Evolutionary conservation across 64 coral and sea anemone species (phyloP).

Genomic region (Montipora capricornis): DNA sequence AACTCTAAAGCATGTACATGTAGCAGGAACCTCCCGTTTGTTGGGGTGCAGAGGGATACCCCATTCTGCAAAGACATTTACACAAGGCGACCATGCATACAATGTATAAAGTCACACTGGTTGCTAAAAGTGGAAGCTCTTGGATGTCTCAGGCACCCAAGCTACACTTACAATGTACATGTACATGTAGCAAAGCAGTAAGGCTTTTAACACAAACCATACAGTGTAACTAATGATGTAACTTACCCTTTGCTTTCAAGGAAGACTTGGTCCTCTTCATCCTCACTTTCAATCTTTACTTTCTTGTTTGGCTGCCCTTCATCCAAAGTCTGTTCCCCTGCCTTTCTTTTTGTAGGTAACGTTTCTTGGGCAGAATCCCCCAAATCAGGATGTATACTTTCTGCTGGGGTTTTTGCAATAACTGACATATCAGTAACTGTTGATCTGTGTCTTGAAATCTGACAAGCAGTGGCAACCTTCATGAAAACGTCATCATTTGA

Average conservation of each 20-base stretch:
- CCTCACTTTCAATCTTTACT: neutral
- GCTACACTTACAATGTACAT: too few species aligned
- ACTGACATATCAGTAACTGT: neutral
- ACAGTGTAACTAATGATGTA: neutral
- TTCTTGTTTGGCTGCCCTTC: neutral
- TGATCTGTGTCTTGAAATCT: neutral
- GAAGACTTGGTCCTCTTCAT: neutral
- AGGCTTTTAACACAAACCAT: too few species aligned
- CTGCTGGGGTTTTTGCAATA: neutral
- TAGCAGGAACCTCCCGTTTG: too few species aligned
- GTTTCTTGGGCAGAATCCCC: neutral
- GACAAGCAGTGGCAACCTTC: neutral
- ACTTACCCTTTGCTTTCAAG: conserved; percentile 42
- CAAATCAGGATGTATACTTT: neutral
- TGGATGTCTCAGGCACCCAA: too few species aligned
- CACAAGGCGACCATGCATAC: too few species aligned
- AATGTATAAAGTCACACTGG: too few species aligned
- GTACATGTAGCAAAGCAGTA: too few species aligned
- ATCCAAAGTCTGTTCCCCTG: neutral
- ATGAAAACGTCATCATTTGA: neutral
- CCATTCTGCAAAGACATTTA: too few species aligned
- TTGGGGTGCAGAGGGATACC: too few species aligned
- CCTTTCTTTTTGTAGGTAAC: conserved; percentile 14
- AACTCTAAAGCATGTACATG: too few species aligned
- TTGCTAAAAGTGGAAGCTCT: too few species aligned